Evolutionary conservation across 2,797 vertebrate species (phyloP).

Genomic region (Ctenochaetus hawaiiensis): DNA sequence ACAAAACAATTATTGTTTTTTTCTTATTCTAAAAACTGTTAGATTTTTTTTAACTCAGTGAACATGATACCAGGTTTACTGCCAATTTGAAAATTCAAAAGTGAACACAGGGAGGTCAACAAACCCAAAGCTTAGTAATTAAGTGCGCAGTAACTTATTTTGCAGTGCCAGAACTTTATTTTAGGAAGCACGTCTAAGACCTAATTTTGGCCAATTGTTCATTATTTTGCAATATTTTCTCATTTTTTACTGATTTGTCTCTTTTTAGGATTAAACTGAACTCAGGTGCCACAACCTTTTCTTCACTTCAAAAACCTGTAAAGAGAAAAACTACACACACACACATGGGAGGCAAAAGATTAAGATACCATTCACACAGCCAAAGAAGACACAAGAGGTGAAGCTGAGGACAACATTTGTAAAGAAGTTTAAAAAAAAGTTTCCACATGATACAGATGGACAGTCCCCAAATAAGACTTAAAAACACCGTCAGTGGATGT

Average conservation of each 20-base stretch:
- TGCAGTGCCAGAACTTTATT: too few relatives aligned
- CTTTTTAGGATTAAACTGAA: too few relatives aligned
- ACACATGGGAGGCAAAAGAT: neutral
- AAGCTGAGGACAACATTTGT: conserved; percentile 6
- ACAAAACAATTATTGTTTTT: neutral
- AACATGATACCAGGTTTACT: neutral
- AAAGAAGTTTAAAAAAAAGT: conserved; percentile 2
- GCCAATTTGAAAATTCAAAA: neutral
- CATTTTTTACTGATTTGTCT: too few relatives aligned
- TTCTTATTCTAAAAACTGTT: neutral
- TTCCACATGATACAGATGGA: neutral
- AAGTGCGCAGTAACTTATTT: too few relatives aligned
- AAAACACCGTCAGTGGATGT: neutral
- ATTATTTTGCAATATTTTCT: too few relatives aligned
- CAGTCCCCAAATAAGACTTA: neutral
- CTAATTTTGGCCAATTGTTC: too few relatives aligned
- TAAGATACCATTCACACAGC: neutral
- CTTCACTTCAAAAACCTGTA: neutral
- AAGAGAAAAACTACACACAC: neutral
- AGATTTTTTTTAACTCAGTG: neutral
- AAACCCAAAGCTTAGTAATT: neutral
- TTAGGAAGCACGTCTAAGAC: too few relatives aligned
- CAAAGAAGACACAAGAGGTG: neutral
- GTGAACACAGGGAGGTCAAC: neutral
- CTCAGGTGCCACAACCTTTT: neutral